Conservation (phyloP, 2,113 vertebrate genomes). For the Megaceryle torquata region DNA sequence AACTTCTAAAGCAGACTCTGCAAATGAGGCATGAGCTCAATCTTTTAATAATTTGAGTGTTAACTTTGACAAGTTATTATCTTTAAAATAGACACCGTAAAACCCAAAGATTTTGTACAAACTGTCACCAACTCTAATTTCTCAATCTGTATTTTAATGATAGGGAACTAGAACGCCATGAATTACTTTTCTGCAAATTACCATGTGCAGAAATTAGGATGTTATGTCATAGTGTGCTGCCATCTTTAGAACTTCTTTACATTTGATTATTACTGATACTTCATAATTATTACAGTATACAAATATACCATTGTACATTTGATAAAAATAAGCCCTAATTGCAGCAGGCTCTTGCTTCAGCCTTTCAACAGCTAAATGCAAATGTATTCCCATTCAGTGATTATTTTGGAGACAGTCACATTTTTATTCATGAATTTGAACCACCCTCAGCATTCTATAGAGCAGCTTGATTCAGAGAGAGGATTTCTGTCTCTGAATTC, state of each 20-base stretch:
- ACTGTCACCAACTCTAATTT: background rate
- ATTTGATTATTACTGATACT: constrained; percentile 16
- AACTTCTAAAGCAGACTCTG: accelerated
- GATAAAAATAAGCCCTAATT: constrained; percentile 16
- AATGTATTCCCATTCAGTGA: background rate
- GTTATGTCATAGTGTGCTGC: background rate
- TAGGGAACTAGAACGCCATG: background rate
- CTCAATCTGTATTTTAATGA: background rate
- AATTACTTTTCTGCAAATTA: background rate
- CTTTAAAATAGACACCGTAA: background rate
- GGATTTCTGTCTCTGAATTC: background rate
- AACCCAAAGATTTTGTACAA: background rate
- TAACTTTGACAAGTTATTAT: background rate
- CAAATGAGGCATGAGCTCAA: background rate
- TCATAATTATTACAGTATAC: constrained; percentile 7
- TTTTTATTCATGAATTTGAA: background rate
- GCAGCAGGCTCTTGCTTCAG: constrained; percentile 16
- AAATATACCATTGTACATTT: background rate
- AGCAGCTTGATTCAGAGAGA: background rate
- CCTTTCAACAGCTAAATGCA: background rate
- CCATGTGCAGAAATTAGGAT: background rate
- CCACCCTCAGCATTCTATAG: background rate
- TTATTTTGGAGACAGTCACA: background rate
- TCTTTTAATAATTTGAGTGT: background rate
- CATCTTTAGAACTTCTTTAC: background rate